phyloP scores from a whole-genome alignment of 2,113 vertebrate species.

The Pollimyrus isidori region DNA sequence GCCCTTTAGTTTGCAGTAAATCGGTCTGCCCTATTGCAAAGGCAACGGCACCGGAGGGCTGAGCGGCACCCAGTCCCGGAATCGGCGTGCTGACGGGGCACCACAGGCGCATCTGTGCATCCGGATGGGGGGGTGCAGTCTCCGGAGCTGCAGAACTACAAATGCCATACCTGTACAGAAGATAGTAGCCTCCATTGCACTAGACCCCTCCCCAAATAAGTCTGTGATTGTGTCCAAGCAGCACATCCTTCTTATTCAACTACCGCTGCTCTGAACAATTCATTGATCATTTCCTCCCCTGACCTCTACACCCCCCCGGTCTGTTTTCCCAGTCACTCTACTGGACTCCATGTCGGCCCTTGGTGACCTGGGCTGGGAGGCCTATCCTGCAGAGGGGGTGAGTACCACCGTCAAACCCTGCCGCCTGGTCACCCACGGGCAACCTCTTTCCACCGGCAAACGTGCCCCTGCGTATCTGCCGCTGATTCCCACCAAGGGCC shows the following conservation, averaged over 20 bases:
- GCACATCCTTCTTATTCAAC: neutral
- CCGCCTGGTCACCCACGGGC: neutral
- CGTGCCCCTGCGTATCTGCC: neutral
- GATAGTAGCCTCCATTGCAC: neutral
- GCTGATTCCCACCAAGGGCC: neutral
- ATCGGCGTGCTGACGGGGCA: neutral
- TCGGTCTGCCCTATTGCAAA: neutral
- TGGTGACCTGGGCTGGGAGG: slow-evolving; percentile 73
- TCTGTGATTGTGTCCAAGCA: neutral
- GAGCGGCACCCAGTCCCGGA: neutral
- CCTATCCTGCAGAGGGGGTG: slow-evolving; percentile 70
- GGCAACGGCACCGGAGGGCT: neutral
- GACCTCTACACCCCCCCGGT: neutral
- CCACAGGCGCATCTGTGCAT: neutral
- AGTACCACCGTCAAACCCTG: slow-evolving; percentile 40
- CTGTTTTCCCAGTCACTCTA: slow-evolving; percentile 60
- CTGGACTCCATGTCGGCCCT: slow-evolving; percentile 73
- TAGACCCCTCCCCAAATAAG: neutral
- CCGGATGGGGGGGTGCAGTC: neutral
- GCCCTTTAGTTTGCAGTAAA: neutral
- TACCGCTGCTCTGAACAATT: slow-evolving; percentile 11
- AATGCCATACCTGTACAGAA: neutral
- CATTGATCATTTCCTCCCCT: slow-evolving; percentile 18
- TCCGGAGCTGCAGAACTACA: neutral
- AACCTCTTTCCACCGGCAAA: neutral